Conservation (phyloP, 1,140 invertebrate species). For the Bursaphelenchus mucronatus region DNA sequence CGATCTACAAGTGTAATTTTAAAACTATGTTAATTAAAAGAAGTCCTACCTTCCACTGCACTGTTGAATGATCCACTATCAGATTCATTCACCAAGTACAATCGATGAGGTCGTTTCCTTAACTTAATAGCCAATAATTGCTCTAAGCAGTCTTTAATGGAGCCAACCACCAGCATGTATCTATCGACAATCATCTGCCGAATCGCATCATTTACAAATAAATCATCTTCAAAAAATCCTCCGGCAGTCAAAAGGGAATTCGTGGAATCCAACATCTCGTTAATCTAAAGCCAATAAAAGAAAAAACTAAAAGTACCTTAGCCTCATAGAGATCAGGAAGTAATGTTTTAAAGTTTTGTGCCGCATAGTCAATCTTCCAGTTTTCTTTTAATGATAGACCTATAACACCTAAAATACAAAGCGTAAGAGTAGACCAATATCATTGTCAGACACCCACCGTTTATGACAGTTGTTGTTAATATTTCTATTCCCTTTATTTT, state of each 20-base stretch:
- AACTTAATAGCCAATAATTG: conserved; percentile 37
- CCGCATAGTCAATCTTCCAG: conserved; percentile 53
- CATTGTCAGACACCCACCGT: conserved; percentile 30
- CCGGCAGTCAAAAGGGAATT: conserved; percentile 43
- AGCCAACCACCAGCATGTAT: conserved; percentile 43
- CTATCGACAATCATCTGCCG: conserved; percentile 45
- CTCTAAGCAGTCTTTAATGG: conserved; percentile 51
- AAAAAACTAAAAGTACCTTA: conserved; percentile 33
- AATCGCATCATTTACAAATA: conserved; percentile 48
- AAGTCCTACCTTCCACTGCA: conserved; percentile 11
- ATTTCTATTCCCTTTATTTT: conserved; percentile 48
- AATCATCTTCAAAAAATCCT: conserved; percentile 50
- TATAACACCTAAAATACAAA: conserved; percentile 41
- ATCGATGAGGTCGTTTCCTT: conserved; percentile 37
- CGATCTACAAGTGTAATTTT: conserved; percentile 11
- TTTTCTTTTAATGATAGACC: conserved; percentile 46
- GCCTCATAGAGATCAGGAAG: conserved; percentile 59
- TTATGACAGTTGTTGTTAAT: conserved; percentile 33
- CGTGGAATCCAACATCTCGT: conserved; percentile 46
- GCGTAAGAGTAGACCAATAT: conserved; percentile 8
- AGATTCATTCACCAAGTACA: conserved; percentile 23
- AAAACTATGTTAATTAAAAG: not conserved
- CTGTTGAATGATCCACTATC: conserved; percentile 18
- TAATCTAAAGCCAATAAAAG: conserved; percentile 40
- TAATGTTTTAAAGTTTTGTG: conserved; percentile 47